Conservation (phyloP, 1,140 invertebrate species). For the Drosophila setifemur region DNA sequence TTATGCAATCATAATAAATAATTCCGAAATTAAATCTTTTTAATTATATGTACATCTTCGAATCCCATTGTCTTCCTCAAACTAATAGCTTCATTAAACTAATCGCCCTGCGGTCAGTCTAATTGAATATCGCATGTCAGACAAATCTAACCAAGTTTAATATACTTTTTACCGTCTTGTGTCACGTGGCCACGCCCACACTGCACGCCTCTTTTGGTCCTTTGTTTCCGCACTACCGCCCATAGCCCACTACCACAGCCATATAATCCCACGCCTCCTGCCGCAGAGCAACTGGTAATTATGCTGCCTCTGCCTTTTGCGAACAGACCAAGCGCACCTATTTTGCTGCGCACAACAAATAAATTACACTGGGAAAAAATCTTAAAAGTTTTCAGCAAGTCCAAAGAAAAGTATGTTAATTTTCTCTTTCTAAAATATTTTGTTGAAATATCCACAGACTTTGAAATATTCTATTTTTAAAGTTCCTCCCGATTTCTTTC, state of each 20-base stretch:
- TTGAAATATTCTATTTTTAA: too few species aligned
- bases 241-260: too few species aligned
- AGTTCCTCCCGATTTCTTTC: neutral
- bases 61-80: neutral
- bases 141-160: neutral
- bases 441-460: too few species aligned
- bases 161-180: slow-evolving; percentile 13
- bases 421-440: neutral
- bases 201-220: neutral
- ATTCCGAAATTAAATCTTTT: too few species aligned
- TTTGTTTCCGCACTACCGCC: neutral
- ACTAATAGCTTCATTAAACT: slow-evolving; percentile 1
- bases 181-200: slow-evolving; percentile 7
- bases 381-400: neutral
- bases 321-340: slow-evolving; percentile 45
- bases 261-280: slow-evolving; percentile 19
- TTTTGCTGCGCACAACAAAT: slow-evolving; percentile 46
- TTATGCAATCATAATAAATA: neutral
- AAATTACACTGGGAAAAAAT: slow-evolving; percentile 13
- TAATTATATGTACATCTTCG: too few species aligned
- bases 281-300: slow-evolving; percentile 42
- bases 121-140: slow-evolving; percentile 27
- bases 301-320: slow-evolving; percentile 37
- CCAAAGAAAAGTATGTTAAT: too few species aligned
- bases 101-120: neutral